Evolutionary conservation across 2,797 vertebrate species (phyloP).

Genomic region (Muscicapa comitata): DNA sequence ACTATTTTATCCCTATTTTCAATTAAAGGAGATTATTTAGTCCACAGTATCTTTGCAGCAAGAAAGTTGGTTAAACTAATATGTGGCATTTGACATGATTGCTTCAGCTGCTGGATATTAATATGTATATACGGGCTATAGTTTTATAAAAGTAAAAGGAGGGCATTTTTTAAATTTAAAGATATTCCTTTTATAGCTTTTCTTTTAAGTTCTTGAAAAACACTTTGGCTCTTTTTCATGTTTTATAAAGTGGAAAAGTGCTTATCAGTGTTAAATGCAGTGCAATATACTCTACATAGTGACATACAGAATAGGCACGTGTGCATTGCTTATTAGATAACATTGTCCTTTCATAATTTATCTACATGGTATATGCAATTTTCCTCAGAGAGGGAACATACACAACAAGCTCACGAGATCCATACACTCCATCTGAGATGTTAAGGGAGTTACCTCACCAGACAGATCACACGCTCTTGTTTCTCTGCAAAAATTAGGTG

Average conservation of each 20-base stretch:
- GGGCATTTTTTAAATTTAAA: neutral
- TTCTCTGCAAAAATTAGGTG: conserved; percentile 67
- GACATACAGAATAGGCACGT: neutral
- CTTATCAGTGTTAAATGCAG: neutral
- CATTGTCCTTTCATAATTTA: neutral
- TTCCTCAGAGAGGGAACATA: neutral
- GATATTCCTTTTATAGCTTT: neutral
- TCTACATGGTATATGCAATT: neutral
- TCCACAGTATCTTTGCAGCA: neutral
- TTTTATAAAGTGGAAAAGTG: neutral
- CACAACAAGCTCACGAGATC: neutral
- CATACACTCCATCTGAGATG: neutral
- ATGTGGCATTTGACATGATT: neutral
- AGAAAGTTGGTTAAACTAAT: neutral
- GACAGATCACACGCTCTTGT: conserved; percentile 18
- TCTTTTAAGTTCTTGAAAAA: neutral
- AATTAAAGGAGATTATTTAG: neutral
- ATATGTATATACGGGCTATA: neutral
- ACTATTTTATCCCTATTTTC: neutral
- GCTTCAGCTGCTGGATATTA: neutral
- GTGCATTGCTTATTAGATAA: neutral
- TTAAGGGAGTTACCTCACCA: conserved; percentile 31
- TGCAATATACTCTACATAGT: neutral
- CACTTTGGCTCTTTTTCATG: neutral
- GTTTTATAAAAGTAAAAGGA: neutral